phyloP scores from a whole-genome alignment of 2,797 vertebrate genomes.

The Botia kubotai region DNA sequence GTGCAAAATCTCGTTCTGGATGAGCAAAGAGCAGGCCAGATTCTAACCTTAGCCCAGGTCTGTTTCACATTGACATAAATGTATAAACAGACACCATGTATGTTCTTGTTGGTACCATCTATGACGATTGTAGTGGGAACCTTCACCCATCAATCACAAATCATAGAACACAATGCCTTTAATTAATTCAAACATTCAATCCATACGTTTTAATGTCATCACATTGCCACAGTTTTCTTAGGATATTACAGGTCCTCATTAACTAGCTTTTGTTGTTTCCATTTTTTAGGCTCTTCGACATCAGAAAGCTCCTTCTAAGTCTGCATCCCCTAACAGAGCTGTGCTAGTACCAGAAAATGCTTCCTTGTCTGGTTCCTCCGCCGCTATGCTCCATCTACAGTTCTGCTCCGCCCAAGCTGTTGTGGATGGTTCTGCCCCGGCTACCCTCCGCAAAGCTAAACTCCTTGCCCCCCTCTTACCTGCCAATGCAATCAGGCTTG shows the following conservation, averaged over 20 bases:
- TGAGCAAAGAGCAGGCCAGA: constrained; percentile 83
- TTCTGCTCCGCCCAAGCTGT: constrained; percentile 82
- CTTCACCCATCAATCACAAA: too few species aligned
- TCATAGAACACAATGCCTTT: not conserved
- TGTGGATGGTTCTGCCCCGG: constrained; percentile 70
- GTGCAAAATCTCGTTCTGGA: constrained; percentile 83
- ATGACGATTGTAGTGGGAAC: not conserved
- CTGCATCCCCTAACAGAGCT: constrained; percentile 54
- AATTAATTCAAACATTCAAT: not conserved
- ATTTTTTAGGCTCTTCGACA: constrained; percentile 72
- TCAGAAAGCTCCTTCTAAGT: constrained; percentile 62
- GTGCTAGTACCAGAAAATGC: constrained; percentile 71
- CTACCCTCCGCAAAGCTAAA: constrained; percentile 67
- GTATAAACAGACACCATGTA: not conserved
- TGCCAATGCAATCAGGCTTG: constrained; percentile 59
- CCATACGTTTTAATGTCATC: too few species aligned
- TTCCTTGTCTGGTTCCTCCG: constrained; percentile 70
- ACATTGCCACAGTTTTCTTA: not conserved
- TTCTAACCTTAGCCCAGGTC: constrained; percentile 66
- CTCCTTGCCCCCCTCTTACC: constrained; percentile 68
- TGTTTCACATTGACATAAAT: not conserved
- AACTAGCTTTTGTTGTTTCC: not conserved
- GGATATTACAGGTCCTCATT: not conserved
- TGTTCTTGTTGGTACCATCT: not conserved
- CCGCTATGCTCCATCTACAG: constrained; percentile 82